A percentile compares a stretch with the other conserved stretches of the same genome.
Evolutionary conservation across 2,113 vertebrate genomes (phyloP).

Genomic region (Gymnogyps californianus): DNA sequence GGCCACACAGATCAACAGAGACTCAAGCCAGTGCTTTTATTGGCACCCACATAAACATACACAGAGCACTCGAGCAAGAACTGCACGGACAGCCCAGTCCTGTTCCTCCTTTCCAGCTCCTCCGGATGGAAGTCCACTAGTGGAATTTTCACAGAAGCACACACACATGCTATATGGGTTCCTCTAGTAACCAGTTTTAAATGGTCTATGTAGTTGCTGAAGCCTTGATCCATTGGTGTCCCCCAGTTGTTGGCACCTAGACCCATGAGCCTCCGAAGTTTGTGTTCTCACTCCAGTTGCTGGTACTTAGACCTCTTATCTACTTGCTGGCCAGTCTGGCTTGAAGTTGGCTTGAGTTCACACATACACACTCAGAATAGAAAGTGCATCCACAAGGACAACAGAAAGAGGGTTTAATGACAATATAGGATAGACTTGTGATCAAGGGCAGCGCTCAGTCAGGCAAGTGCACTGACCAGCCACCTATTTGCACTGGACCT

Average conservation of each 20-base stretch:
- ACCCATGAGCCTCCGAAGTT: rapidly evolving
- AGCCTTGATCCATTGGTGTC: background rate
- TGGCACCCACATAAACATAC: background rate
- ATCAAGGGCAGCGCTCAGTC: background rate
- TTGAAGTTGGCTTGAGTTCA: background rate
- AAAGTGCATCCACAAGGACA: background rate
- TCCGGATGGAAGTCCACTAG: background rate
- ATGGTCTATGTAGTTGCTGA: background rate
- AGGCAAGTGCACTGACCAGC: background rate
- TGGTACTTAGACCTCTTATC: background rate
- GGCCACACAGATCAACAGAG: background rate
- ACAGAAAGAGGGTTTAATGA: background rate
- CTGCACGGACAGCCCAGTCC: rapidly evolving
- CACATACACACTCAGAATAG: background rate
- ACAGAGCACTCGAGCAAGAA: background rate
- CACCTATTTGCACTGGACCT: background rate
- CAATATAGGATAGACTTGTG: rapidly evolving
- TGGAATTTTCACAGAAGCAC: background rate
- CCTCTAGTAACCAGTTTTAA: background rate
- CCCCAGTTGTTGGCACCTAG: background rate
- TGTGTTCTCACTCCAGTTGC: background rate
- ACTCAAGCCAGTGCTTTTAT: background rate
- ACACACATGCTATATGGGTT: rapidly evolving
- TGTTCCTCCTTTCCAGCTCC: background rate
- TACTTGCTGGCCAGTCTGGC: background rate